Conservation (phyloP, 1,140 invertebrate species). For the Magallana angulata region DNA sequence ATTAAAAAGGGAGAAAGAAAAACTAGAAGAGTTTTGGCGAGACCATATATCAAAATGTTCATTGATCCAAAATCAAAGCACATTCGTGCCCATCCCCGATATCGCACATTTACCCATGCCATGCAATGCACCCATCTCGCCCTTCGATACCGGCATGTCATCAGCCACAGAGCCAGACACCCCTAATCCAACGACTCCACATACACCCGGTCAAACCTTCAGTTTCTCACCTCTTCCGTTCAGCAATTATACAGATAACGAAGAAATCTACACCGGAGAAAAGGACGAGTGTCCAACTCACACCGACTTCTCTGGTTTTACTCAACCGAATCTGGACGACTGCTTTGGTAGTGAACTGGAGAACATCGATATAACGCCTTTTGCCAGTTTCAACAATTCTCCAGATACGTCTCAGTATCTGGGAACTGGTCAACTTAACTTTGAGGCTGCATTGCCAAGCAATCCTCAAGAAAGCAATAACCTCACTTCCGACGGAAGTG, state of each 20-base stretch:
- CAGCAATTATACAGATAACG: not conserved
- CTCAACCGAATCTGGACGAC: not conserved
- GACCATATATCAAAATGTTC: not conserved
- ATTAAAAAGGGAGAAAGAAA: slow-evolving; percentile 31
- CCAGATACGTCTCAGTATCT: not conserved
- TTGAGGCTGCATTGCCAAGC: not conserved
- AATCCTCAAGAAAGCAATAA: not conserved
- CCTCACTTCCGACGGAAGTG: not conserved
- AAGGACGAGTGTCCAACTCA: not conserved
- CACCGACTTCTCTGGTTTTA: not conserved
- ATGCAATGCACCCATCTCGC: not conserved
- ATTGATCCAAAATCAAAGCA: not conserved
- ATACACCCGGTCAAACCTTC: slow-evolving; percentile 11
- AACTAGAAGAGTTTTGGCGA: slow-evolving; percentile 15
- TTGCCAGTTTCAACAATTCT: slow-evolving; percentile 14
- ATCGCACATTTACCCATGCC: not conserved
- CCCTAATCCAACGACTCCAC: slow-evolving; percentile 23
- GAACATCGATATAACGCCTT: slow-evolving; percentile 5
- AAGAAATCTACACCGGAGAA: not conserved
- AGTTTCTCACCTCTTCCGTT: slow-evolving; percentile 10
- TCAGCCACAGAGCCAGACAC: not conserved
- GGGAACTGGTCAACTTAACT: not conserved
- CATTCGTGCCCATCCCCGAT: not conserved
- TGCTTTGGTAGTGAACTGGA: slow-evolving; percentile 16
- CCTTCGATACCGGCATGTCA: slow-evolving; percentile 1